These are phyloP conservation scores for Zygaena filipendulae DNA, from an alignment of 2,888 invertebrate genomes.

Conservation along the genomic window DNA sequence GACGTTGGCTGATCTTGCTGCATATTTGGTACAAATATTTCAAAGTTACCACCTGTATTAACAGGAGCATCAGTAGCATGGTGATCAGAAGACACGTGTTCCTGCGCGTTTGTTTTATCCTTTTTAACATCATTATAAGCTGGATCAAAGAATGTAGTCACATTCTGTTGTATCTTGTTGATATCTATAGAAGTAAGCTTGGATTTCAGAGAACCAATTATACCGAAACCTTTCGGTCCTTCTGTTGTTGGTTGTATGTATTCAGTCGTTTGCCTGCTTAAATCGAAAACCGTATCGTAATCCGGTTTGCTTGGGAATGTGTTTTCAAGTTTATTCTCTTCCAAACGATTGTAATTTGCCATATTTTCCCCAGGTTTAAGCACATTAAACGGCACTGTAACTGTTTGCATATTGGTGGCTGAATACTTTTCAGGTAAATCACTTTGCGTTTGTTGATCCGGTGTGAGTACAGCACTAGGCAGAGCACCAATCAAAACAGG, in stretches of 20 bases:
- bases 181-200: conserved; percentile 53
- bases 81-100: conserved; percentile 18
- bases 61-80: background rate
- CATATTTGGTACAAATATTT: conserved; percentile 38
- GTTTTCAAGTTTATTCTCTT: no score
- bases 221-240: conserved; percentile 42
- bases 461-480: conserved; percentile 40
- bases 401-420: conserved; percentile 7
- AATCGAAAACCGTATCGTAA: conserved; percentile 42
- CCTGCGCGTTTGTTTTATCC: conserved; percentile 18
- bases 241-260: conserved; percentile 28
- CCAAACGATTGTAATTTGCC: no score
- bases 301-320: no score
- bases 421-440: conserved; percentile 1
- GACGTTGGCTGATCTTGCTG: no score
- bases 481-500: conserved; percentile 27
- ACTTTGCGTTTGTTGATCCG: conserved; percentile 19
- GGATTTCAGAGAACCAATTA: conserved; percentile 58
- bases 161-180: conserved; percentile 54
- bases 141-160: conserved; percentile 60
- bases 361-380: conserved; percentile 17
- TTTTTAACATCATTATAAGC: conserved; percentile 37
- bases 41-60: conserved; percentile 24
- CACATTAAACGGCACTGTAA: conserved; percentile 21
- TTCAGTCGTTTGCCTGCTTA: conserved; percentile 39